Evolutionary conservation across 2,888 invertebrate genomes (phyloP).

Genomic region (Lamproptera curius): DNA sequence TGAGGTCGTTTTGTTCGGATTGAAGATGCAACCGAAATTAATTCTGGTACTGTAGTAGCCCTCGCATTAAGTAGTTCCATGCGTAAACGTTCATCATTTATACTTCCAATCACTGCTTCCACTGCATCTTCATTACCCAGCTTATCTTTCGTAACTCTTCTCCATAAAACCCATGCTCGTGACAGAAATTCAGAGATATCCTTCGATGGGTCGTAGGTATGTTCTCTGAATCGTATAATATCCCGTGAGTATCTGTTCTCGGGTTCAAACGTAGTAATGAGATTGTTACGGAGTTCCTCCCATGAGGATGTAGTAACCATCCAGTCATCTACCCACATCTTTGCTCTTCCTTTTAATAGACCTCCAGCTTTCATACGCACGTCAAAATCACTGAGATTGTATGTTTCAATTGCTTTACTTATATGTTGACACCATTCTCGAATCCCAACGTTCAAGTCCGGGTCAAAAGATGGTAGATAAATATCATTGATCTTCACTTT

Average conservation of each 20-base stretch:
- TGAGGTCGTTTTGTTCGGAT: not conserved
- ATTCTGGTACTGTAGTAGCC: slow-evolving; percentile 16
- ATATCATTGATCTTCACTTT: too few relatives aligned
- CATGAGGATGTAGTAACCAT: not conserved
- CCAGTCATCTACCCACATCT: not conserved
- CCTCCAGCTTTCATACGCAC: not conserved
- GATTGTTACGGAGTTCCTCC: not conserved
- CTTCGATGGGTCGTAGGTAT: not conserved
- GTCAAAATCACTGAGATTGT: not conserved
- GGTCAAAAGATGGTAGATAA: not conserved
- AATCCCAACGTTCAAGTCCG: not conserved
- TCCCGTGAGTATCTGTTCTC: not conserved
- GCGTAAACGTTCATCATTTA: not conserved
- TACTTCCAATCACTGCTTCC: slow-evolving; percentile 12
- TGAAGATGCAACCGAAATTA: slow-evolving; percentile 18
- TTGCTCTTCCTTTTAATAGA: not conserved
- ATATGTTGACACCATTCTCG: not conserved
- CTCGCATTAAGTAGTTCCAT: slow-evolving; percentile 18
- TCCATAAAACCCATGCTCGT: not conserved
- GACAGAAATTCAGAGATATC: not conserved
- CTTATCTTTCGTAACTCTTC: not conserved
- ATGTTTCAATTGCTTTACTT: not conserved
- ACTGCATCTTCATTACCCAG: slow-evolving; percentile 9
- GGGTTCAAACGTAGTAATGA: not conserved
- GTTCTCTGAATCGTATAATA: not conserved